A percentile compares a stretch with the other conserved stretches of the same genome.
These are phyloP conservation scores for Myrmophylax atrothorax DNA, from an alignment of 2,113 vertebrate species.

Conservation along the genomic window DNA sequence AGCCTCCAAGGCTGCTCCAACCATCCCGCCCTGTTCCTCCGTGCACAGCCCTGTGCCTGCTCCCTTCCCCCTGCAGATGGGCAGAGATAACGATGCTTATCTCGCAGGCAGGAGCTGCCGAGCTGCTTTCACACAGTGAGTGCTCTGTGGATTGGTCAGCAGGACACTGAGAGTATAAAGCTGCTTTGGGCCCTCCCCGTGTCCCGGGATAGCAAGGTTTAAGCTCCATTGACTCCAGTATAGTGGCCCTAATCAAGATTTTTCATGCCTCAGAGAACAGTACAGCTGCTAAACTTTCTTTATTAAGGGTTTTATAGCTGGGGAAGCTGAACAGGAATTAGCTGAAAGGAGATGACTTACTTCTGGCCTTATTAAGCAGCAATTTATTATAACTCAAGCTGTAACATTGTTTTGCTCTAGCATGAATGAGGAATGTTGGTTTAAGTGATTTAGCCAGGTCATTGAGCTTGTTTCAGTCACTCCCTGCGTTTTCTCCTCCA, in stretches of 20 bases:
- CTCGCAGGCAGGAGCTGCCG: conserved; percentile 16
- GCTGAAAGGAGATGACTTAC: conserved; percentile 1
- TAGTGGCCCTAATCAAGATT: conserved; percentile 29
- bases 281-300: conserved; percentile 55
- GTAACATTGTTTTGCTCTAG: neutral
- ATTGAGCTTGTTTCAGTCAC: neutral
- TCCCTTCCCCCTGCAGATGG: neutral
- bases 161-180: neutral
- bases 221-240: conserved; percentile 48
- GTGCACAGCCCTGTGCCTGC: neutral
- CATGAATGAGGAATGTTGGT: neutral
- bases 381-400: neutral
- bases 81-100: neutral
- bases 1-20: neutral
- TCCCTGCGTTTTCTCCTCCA: neutral
- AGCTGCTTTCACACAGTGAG: neutral
- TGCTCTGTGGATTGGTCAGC: neutral
- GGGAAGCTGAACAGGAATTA: conserved; percentile 19
- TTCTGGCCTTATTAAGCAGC: conserved; percentile 24
- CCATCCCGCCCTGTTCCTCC: neutral
- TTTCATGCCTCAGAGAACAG: conserved; percentile 62
- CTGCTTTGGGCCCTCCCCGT: neutral
- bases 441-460: neutral
- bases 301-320: conserved; percentile 41
- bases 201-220: conserved; percentile 45